Conservation (phyloP, 2,797 vertebrate genomes). For the Halcyon leucocephala region DNA sequence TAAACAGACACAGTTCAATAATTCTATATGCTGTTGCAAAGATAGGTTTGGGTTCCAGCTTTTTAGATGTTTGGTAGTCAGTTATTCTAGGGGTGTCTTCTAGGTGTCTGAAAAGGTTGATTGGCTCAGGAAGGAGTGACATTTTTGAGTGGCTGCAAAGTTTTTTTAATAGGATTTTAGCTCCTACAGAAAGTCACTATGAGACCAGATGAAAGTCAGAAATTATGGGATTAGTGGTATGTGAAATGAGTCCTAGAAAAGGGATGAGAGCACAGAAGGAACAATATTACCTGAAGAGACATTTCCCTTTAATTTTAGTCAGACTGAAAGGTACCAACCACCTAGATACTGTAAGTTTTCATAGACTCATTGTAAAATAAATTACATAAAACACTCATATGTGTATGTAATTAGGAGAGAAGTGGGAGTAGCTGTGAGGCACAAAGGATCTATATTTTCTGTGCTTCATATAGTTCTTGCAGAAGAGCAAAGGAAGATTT, state of each 20-base stretch:
- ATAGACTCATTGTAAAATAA: neutral
- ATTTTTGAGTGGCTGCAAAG: neutral
- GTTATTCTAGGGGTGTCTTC: neutral
- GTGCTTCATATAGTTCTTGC: neutral
- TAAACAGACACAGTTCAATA: conserved; percentile 41
- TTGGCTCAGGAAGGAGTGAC: neutral
- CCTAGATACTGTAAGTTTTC: neutral
- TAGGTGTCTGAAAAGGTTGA: neutral
- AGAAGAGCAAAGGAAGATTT: neutral
- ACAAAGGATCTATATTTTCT: neutral
- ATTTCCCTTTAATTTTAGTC: neutral
- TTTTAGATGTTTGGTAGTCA: neutral
- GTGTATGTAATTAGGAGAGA: neutral
- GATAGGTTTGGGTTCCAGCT: neutral
- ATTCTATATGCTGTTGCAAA: neutral
- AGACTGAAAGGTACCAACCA: neutral
- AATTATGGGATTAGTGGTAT: neutral
- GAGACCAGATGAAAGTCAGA: neutral
- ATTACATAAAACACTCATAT: neutral
- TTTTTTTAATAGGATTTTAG: neutral
- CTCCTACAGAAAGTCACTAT: neutral
- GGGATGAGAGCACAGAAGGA: neutral
- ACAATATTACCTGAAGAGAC: neutral
- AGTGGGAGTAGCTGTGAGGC: neutral
- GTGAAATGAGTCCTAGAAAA: neutral